Evolutionary conservation across 2,113 vertebrate species (phyloP), one percentile per base, ranked within the genome.

Genomic region (Dipodomys ordii): DNA sequence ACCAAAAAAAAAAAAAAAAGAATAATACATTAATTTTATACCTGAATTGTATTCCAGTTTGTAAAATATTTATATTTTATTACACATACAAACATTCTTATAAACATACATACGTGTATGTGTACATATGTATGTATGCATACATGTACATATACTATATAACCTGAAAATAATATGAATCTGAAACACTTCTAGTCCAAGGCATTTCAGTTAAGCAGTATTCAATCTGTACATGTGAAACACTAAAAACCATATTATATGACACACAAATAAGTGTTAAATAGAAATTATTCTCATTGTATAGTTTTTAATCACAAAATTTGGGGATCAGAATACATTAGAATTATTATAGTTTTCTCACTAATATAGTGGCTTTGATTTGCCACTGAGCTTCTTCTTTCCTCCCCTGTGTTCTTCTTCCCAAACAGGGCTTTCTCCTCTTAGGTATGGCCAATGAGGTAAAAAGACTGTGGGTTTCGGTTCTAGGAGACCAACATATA

Each of bases 391-490:
- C 22, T 91, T 79, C 25, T 87, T 68, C 32, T 20, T 87, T 85
- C 71, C 11, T 88, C 20, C 22, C 11, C 13, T 23, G 0, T 46
- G 35, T 32, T 53, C 1, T 28, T 68, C 44, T 85, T 80, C 16
- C 19, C n/a, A 74, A n/a, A 19, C 32, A 79, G 28, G 20, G 27
- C n/a, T 92, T 78, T 64, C 32, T 64, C 57, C 27, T 35, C 27
- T 91, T 87, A 87, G 32, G 13, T 91, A n/a, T 77, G 18, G 30
- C 73, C 57, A 87, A 53, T 64, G 73, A 89, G n/a, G 85, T 92
- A 39, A 71, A 67, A 91, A 92, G 74, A 83, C 32, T 71, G 57
- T 28, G 64, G 19, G 7, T 49, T 62, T 95, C 18, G 90, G 39
- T 65, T 93, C 23, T 93, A 4, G 72, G 44, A 44, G 20, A 87